Base-by-base conservation (phyloP, 1,140 invertebrate species). In the Bombus sylvicola region DNA sequence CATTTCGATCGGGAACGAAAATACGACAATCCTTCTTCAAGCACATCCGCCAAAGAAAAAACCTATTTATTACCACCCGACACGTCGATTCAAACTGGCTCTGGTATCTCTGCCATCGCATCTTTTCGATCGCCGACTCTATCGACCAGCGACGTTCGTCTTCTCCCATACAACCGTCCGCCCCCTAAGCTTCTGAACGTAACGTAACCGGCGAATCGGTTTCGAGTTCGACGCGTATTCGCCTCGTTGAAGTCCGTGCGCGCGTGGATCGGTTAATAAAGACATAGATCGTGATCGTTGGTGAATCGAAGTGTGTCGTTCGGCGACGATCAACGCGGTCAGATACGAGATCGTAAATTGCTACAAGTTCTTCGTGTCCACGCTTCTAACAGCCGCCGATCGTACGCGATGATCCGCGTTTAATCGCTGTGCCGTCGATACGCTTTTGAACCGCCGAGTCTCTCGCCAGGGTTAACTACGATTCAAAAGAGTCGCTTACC, bases 271-370 rank as follows among this genome's bases (percentile, higher is more conserved):
- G 25, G 41, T 41, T 83, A 86, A 86, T 86, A 86, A 83, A 86
- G 85, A 83, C 81, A 83, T 86, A 77, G 73, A 86, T 86, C 81
- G 81, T 59, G 78, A 75, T 81, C 57, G 59, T 25, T 5, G 59
- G 28, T 12, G 12, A 28, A 43, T 69, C 18, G 62, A 10, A 13
- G 43, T 5, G 39, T 12, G n/a, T 66, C 41, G 68, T 39, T 37
- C 47, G 59, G 3, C 28, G 66, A 86, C 72, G 28, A 62, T 62
- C 73, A 78, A 39, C 64, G 77, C 41, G 37, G 37, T 73, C 31
- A 31, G 84, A 85, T 81, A 75, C 74, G 85, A 41, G 85, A 62
- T 41, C 85, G 81, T 87, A 87, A 87, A 87, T 87, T 72, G 81
- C 64, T 43, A 66, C 72, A 57, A 28, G 57, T n/a, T 62, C 59